Evolutionary conservation across 2,797 vertebrate species (phyloP).

Genomic region (Syndactyla subalaris): DNA sequence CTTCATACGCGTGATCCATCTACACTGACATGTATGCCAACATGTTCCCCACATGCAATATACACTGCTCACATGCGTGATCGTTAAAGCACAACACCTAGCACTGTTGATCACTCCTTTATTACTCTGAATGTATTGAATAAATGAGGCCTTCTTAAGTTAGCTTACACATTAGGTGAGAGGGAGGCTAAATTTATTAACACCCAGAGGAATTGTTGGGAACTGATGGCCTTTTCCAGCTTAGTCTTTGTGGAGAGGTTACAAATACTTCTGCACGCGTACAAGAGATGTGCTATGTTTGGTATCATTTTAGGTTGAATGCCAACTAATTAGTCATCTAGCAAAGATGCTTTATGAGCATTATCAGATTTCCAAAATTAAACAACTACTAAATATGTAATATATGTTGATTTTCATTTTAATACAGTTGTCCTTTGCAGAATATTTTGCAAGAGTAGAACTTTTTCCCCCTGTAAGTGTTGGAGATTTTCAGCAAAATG

Average conservation of each 20-base stretch:
- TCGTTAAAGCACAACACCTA: background rate
- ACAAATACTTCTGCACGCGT: constrained; percentile 24
- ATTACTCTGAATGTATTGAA: background rate
- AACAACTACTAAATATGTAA: constrained; percentile 48
- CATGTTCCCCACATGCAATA: background rate
- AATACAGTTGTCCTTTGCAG: constrained; percentile 14
- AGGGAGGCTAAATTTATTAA: constrained; percentile 7
- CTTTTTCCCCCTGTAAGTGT: background rate
- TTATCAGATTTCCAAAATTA: constrained; percentile 67
- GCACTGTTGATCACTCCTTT: background rate
- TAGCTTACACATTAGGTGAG: background rate
- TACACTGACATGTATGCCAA: background rate
- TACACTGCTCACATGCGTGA: background rate
- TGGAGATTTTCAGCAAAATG: background rate
- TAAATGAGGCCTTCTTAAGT: background rate
- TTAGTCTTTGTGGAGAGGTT: constrained; percentile 30
- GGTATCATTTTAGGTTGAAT: constrained; percentile 65
- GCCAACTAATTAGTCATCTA: constrained; percentile 63
- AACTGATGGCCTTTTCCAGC: constrained; percentile 6
- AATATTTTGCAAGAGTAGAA: constrained; percentile 22
- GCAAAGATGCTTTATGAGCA: constrained; percentile 62
- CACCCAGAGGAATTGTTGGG: background rate
- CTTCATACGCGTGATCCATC: constrained; percentile 35
- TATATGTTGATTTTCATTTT: constrained; percentile 36
- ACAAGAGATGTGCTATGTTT: constrained; percentile 60